Conservation (phyloP, 2,888 invertebrate genomes). For the Pogonocherus hispidulus region DNA sequence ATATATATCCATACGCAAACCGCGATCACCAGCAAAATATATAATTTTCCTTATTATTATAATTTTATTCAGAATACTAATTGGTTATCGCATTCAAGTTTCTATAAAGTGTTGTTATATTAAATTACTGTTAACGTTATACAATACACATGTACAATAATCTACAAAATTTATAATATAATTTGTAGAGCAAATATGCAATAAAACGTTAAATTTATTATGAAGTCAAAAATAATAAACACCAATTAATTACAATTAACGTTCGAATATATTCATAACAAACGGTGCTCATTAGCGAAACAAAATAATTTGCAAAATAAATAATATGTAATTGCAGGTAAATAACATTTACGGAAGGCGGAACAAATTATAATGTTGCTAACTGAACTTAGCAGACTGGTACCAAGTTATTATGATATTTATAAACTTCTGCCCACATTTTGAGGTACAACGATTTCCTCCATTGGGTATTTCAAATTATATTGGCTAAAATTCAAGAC, state of each 20-base stretch:
- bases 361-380: background rate
- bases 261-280: constrained; percentile 6
- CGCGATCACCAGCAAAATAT: background rate
- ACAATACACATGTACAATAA: constrained; percentile 13
- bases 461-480: too few species aligned
- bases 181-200: constrained; percentile 15
- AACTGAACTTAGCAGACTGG: background rate
- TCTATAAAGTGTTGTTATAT: background rate
- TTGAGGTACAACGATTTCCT: too few species aligned
- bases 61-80: constrained; percentile 24
- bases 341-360: background rate
- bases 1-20: background rate
- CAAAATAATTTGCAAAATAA: constrained; percentile 8
- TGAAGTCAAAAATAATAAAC: constrained; percentile 13
- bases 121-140: background rate
- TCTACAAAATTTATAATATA: constrained; percentile 16
- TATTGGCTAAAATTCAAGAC: background rate
- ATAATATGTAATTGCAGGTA: background rate
- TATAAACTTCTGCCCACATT: too few species aligned
- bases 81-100: background rate
- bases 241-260: constrained; percentile 20
- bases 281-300: constrained; percentile 10
- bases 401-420: too few species aligned
- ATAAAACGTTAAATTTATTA: constrained; percentile 14
- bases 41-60: background rate